phyloP scores from a whole-genome alignment of 2,113 vertebrate genomes.

The Stomatorhinus ivindoensis region DNA sequence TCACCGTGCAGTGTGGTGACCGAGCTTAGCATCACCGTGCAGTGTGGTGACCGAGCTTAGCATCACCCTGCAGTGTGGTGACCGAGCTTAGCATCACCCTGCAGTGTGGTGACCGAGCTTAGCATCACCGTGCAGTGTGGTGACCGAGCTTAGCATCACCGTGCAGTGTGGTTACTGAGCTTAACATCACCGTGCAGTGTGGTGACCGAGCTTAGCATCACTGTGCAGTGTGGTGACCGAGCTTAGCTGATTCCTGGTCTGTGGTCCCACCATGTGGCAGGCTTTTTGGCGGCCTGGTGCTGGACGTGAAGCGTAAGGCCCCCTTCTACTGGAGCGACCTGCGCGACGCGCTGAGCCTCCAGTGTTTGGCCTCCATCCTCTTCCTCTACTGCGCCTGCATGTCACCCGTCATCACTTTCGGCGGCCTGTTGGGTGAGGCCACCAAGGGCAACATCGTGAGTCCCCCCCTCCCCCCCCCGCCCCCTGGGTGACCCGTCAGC shows the following conservation, averaged over 20 bases:
- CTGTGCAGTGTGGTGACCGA: neutral
- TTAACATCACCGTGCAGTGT: too few relatives aligned
- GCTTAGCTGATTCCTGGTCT: neutral
- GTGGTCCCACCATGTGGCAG: slow-evolving; percentile 46
- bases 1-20: too few relatives aligned
- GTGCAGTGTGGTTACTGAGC: too few relatives aligned
- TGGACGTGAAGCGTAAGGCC: slow-evolving; percentile 81
- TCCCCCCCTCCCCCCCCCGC: slow-evolving; percentile 4
- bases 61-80: too few relatives aligned
- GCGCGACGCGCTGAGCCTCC: slow-evolving; percentile 82
- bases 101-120: too few relatives aligned
- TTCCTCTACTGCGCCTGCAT: slow-evolving; percentile 99
- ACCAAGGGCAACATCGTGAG: slow-evolving; percentile 92
- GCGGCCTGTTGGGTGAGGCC: slow-evolving; percentile 93
- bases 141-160: too few relatives aligned
- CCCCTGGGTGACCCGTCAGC: neutral
- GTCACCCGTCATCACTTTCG: slow-evolving; percentile 98
- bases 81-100: too few relatives aligned
- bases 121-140: too few relatives aligned
- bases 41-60: too few relatives aligned
- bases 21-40: too few relatives aligned
- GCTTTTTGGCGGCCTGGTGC: slow-evolving; percentile 90
- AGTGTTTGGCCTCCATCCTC: slow-evolving; percentile 95
- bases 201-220: too few relatives aligned
- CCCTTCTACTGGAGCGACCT: slow-evolving; percentile 92